Base-by-base conservation (phyloP, 2,888 invertebrate genomes). In the Diplolepis rosae region DNA sequence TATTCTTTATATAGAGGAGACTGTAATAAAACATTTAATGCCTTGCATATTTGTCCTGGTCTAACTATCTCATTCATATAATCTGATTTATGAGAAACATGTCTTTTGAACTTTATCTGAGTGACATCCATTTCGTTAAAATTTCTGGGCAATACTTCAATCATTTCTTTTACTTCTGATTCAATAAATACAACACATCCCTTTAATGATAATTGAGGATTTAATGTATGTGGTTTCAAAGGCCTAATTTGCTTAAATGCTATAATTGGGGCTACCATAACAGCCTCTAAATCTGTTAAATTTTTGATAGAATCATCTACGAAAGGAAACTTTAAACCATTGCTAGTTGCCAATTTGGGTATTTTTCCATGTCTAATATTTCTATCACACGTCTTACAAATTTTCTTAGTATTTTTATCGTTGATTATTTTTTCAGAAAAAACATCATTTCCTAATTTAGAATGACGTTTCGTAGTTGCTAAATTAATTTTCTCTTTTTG, bases 171-270 rank as follows among this genome's bases (percentile, higher is more conserved):
- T 6, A 80, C 76, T 72, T 81, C 78, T n/a, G 78, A 70, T 13
- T 81, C 79, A 18, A 84, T 77, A 73, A 84, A 83, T 4, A 83
- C 81, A 51, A 84, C 75, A 35, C 32, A 39, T 4, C 66, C 73
- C 56, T 71, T 77, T 54, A 71, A 45, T 77, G 81, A 79, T 18
- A 78, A 68, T 39, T 77, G 76, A 65, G 76, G 71, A 39, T 83
- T 56, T n/a, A 69, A 66, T 18, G 82, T 77, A 39, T 66, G 61
- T 13, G 69, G 32, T 66, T 73, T 50, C 30, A 81, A 71, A 51
- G 79, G 72, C 61, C 77, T 71, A 35, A 85, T 79, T 67, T 81
- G 78, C 81, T 84, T 84, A 52, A 85, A 85, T 15, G 80, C 74
- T 15, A 85, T 78, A 24, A 80, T 76, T 11, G 82, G 79, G 1